Conservation (phyloP, 2,797 vertebrate species). For the Chaetophractus vellerosus region DNA sequence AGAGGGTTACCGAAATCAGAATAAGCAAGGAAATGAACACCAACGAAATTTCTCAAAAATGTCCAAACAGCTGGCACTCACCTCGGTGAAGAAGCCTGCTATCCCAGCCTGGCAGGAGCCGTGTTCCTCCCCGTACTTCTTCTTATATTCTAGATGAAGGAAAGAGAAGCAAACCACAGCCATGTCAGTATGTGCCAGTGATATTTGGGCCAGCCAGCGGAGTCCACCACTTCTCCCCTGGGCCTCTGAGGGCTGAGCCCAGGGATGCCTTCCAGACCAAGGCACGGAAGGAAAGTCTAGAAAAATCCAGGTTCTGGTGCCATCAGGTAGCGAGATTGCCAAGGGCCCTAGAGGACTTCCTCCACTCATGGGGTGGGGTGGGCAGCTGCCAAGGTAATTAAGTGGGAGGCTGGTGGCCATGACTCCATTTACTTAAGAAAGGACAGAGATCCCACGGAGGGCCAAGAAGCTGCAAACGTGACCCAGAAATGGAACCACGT, state of each 20-base stretch:
- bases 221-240: neutral
- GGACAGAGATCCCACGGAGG: neutral
- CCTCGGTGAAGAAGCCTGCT: constrained; percentile 97
- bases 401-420: constrained; percentile 26
- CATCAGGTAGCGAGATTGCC: constrained; percentile 19
- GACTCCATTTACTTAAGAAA: constrained; percentile 28
- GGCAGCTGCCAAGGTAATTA: neutral
- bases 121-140: constrained; percentile 99
- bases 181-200: constrained; percentile 89
- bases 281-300: neutral
- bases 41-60: neutral
- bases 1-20: too few species aligned
- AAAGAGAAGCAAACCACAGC: constrained; percentile 89
- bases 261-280: neutral
- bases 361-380: neutral
- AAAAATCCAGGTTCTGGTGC: constrained; percentile 58
- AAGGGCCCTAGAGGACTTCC: neutral
- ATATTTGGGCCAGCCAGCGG: neutral
- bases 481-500: neutral
- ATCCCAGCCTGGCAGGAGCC: constrained; percentile 99
- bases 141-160: constrained; percentile 95
- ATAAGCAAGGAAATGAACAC: neutral
- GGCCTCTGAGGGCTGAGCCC: rapidly evolving
- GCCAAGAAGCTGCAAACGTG: neutral
- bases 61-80: constrained; percentile 87